phyloP scores from a whole-genome alignment of 1,140 invertebrate genomes.

The Zaprionus ornatus region DNA sequence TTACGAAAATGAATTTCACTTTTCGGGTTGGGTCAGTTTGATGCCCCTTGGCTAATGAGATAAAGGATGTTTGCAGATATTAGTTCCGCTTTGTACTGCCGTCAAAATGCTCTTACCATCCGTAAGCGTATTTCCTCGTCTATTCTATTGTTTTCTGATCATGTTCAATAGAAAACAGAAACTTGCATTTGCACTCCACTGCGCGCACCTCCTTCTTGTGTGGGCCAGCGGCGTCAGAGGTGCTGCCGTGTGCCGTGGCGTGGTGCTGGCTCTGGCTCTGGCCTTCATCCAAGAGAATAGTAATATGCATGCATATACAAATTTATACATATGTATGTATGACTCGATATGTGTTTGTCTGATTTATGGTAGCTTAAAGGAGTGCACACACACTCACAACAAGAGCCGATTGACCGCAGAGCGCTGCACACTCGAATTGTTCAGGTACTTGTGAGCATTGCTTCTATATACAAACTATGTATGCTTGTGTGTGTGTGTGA shows the following conservation, averaged over 20 bases:
- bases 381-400: constrained; percentile 37
- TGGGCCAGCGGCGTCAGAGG: constrained; percentile 56
- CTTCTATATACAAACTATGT: not conserved
- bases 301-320: constrained; percentile 22
- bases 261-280: constrained; percentile 34
- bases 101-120: not conserved
- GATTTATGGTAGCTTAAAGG: constrained; percentile 36
- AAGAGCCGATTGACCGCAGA: constrained; percentile 42
- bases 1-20: constrained; percentile 23
- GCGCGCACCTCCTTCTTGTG: constrained; percentile 35
- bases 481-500: not conserved
- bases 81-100: not conserved
- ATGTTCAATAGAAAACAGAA: constrained; percentile 41
- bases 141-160: not conserved
- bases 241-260: constrained; percentile 39
- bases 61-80: not conserved
- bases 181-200: constrained; percentile 50
- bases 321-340: constrained; percentile 16
- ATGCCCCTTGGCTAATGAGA: constrained; percentile 3
- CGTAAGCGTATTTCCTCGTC: constrained; percentile 14
- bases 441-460: constrained; percentile 6
- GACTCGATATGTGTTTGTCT: constrained; percentile 2
- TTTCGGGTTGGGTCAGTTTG: constrained; percentile 19
- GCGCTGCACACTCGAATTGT: constrained; percentile 12
- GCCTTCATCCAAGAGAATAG: constrained; percentile 70